phyloP scores from a whole-genome alignment of 2,113 vertebrate genomes.

The Anarrhichthys ocellatus region DNA sequence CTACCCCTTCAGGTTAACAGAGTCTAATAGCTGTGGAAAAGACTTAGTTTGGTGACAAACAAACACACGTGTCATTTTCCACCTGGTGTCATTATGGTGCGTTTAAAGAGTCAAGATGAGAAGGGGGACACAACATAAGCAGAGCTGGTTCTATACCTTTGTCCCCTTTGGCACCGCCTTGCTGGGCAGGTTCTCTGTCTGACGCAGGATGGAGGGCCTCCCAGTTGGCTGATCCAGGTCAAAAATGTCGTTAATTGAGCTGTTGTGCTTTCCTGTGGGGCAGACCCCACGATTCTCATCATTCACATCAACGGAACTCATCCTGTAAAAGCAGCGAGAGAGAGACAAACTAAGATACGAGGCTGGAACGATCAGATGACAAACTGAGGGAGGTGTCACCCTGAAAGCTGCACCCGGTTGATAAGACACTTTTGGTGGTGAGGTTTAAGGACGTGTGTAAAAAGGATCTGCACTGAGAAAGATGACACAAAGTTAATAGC shows the following conservation, averaged over 20 bases:
- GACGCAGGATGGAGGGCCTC: conserved; percentile 88
- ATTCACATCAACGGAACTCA: conserved; percentile 87
- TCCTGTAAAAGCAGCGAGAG: conserved; percentile 79
- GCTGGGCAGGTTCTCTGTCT: conserved; percentile 90
- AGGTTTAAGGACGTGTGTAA: not conserved
- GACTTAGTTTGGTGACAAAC: not conserved
- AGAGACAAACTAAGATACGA: not conserved
- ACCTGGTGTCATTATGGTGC: not conserved
- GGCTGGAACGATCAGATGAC: not conserved
- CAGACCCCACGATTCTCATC: conserved; percentile 83
- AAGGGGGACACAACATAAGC: not conserved
- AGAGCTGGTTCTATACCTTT: conserved; percentile 79
- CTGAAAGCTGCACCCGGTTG: conserved; percentile 64
- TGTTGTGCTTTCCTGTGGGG: conserved; percentile 70
- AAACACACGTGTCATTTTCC: not conserved
- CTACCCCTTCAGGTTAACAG: not conserved
- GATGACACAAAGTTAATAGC: not conserved
- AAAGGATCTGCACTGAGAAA: not conserved
- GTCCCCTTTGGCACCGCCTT: conserved; percentile 79
- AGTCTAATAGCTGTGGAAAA: not conserved
- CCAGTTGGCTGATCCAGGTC: conserved; percentile 83
- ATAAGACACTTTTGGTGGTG: conserved; percentile 68
- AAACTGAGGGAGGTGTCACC: not conserved
- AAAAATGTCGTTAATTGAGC: conserved; percentile 82
- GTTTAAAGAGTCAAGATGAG: not conserved